A percentile compares a stretch with the other conserved stretches of the same genome.
Evolutionary conservation across 1,140 invertebrate species (phyloP).

Genomic region (Meteorus sp.): DNA sequence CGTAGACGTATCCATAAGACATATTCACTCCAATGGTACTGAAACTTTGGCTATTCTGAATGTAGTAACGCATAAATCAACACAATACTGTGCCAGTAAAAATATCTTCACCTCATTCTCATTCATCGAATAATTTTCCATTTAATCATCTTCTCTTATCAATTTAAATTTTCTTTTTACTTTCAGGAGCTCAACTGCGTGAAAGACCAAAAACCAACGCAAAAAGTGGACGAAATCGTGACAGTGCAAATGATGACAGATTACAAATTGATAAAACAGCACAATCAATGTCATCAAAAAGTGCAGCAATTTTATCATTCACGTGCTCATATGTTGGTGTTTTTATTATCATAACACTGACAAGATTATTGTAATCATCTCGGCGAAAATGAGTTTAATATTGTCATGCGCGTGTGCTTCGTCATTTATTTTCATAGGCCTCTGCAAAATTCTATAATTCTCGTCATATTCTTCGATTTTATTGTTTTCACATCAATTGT

Average conservation of each 20-base stretch:
- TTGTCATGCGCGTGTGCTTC: background rate
- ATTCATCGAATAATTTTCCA: background rate
- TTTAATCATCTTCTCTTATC: background rate
- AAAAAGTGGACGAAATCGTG: conserved; percentile 27
- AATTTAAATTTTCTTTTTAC: conserved; percentile 7
- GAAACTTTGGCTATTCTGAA: background rate
- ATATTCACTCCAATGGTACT: too few relatives aligned
- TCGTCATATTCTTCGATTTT: too few relatives aligned
- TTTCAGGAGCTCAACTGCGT: conserved; percentile 38
- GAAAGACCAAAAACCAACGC: conserved; percentile 16
- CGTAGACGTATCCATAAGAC: background rate
- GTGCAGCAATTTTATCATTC: conserved; percentile 27
- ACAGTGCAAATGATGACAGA: conserved; percentile 33
- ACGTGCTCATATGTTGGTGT: conserved; percentile 11
- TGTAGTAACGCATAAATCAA: too few relatives aligned
- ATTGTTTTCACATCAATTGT: too few relatives aligned
- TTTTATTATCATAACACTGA: conserved; percentile 20
- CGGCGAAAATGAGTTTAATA: too few relatives aligned
- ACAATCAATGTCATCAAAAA: conserved; percentile 53
- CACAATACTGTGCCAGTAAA: too few relatives aligned
- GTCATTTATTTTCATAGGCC: background rate
- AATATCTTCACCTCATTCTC: too few relatives aligned
- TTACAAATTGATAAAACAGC: conserved; percentile 49
- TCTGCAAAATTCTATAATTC: too few relatives aligned
- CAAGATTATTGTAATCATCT: conserved; percentile 25